Conservation (phyloP, 2,797 vertebrate species). For the Pangasius macronema region DNA sequence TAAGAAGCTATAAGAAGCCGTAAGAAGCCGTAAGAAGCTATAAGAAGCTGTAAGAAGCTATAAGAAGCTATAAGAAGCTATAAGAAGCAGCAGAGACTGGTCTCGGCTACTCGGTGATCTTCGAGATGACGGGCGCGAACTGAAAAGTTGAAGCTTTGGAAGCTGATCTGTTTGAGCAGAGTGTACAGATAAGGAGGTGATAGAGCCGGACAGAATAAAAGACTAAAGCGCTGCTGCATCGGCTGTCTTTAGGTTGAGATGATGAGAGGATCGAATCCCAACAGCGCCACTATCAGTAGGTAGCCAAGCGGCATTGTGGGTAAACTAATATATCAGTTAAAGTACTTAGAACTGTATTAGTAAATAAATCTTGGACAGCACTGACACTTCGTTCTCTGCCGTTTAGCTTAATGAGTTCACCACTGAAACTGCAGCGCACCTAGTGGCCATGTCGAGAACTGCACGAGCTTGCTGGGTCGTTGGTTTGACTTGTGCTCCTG, state of each 20-base stretch:
- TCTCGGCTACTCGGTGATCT: not conserved
- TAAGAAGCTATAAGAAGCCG: not conserved
- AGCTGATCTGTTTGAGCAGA: not conserved
- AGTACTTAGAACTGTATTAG: not conserved
- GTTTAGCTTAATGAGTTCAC: not conserved
- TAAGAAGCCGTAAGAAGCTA: too few species aligned
- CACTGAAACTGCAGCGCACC: not conserved
- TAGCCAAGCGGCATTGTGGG: not conserved
- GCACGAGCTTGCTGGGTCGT: not conserved
- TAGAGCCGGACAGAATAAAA: not conserved
- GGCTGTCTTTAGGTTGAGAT: too few species aligned
- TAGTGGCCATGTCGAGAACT: constrained; percentile 4
- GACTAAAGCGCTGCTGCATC: not conserved
- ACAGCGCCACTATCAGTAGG: not conserved
- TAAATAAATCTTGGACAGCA: not conserved
- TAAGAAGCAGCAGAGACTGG: not conserved
- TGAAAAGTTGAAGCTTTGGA: not conserved
- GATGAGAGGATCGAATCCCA: not conserved
- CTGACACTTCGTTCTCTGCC: too few species aligned
- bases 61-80: not conserved
- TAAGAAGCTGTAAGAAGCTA: too few species aligned
- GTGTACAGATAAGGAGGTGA: not conserved
- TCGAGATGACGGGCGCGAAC: not conserved
- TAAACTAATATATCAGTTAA: not conserved
- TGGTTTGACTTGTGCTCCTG: not conserved